Evolutionary conservation across 1,140 invertebrate species (phyloP), one percentile per base, ranked within the genome.

Genomic region (Bombus pascuorum): DNA sequence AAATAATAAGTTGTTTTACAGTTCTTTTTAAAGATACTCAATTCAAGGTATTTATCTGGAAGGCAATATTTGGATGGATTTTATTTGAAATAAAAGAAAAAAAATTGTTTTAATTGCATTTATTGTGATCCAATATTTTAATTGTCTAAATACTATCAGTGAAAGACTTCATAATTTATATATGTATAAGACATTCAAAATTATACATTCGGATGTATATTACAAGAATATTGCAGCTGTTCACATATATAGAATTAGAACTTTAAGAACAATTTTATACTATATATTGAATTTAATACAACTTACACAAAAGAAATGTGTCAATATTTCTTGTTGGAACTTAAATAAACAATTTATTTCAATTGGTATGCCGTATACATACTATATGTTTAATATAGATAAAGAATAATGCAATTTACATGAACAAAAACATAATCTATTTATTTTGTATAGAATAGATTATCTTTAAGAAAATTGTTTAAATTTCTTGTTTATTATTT

Each of bases 101-200:
- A 10, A n/a, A 15, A 47, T 80, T 22, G 9, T 72, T 65, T n/a
- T 74, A 73, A 85, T 81, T 42, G 32, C 57, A 53, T 85, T 85
- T 85, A 81, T 75, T 81, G 1, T 22, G 44, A 74, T n/a, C 28
- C 22, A 85, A 81, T 75, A 81, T 42, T 73, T 85, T n/a, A 85
- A 65, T 81, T 9, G 15, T 42, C 70, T 85, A 85, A 81, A 59
- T 81, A 85, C 57, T 81, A 81, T 57, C 34, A 8, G 44, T 81
- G 78, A 85, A 85, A 85, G 83, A 85, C 83, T 81, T 81, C 18
- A 22, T 53, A 22, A 53, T 53, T 53, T 18, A 53, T 22, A 53
- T 53, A 53, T 22, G 18, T 81, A 80, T 53, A 28, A 65, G 70
- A 81, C 59, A 74, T 74, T 85, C 13, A 72, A 73, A 85, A 81